These are phyloP conservation scores for Drosophila recens DNA, from an alignment of 2,888 invertebrate species.

Conservation along the genomic window DNA sequence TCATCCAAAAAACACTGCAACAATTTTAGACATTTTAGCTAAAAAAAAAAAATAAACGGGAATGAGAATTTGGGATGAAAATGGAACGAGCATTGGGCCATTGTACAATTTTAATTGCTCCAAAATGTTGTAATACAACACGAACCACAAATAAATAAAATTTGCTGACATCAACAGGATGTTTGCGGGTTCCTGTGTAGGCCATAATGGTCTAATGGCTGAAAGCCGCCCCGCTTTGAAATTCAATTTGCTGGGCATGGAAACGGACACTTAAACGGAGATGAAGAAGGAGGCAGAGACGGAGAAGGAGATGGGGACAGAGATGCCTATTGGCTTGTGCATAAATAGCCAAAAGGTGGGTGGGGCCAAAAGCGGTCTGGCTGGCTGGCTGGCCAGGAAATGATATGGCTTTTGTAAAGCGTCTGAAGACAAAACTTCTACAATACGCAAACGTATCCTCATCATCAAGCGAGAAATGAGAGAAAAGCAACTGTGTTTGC, in stretches of 20 bases:
- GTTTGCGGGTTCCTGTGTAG: slow-evolving; percentile 70
- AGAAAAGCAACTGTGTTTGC: slow-evolving; percentile 27
- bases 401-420: slow-evolving; percentile 52
- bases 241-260: slow-evolving; percentile 55
- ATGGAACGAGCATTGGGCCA: slow-evolving; percentile 42
- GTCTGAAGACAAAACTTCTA: slow-evolving; percentile 42
- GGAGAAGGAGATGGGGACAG: background rate
- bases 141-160: slow-evolving; percentile 79
- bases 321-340: slow-evolving; percentile 42
- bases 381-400: slow-evolving; percentile 43
- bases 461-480: slow-evolving; percentile 34
- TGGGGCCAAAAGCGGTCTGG: background rate
- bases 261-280: slow-evolving; percentile 17
- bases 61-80: background rate
- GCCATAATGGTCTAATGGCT: slow-evolving; percentile 59
- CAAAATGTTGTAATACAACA: slow-evolving; percentile 77
- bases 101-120: slow-evolving; percentile 78
- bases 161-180: slow-evolving; percentile 79
- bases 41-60: background rate
- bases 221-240: slow-evolving; percentile 55
- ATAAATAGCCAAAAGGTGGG: slow-evolving; percentile 34
- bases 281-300: background rate
- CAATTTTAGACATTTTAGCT: slow-evolving; percentile 12
- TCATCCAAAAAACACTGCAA: slow-evolving; percentile 12
- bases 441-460: slow-evolving; percentile 45